Conservation (phyloP, 92 coral and sea anemone genomes). For the Epizoanthus stellaris region DNA sequence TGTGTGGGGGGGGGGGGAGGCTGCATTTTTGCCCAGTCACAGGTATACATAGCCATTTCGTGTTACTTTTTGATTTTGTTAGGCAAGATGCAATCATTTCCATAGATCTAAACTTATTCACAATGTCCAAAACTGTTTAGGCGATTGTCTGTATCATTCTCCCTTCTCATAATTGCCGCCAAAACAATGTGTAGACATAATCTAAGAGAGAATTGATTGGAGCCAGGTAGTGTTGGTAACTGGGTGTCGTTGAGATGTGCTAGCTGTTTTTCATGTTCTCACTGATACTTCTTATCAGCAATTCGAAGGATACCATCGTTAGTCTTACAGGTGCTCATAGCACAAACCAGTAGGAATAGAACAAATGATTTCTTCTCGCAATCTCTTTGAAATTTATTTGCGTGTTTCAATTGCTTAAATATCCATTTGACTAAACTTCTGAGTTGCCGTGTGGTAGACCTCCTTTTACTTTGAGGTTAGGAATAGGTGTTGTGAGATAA, state of each 20-base stretch:
- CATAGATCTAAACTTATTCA: background rate
- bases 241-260: background rate
- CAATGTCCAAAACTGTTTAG: background rate
- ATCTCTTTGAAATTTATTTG: no score
- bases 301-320: background rate
- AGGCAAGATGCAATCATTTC: no score
- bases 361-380: background rate
- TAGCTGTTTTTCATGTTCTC: background rate
- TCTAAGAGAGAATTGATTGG: background rate
- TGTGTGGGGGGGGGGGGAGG: no score
- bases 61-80: no score
- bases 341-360: background rate
- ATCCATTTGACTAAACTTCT: no score
- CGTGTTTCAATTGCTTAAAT: no score
- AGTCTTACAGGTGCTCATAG: background rate
- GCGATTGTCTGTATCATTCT: no score
- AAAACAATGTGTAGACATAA: background rate
- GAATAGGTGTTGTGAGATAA: no score
- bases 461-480: no score
- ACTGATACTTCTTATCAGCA: background rate
- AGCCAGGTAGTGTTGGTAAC: background rate
- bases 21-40: no score
- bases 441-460: no score
- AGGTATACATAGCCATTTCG: no score
- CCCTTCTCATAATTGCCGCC: background rate